These are phyloP conservation scores for Equus quagga DNA, from an alignment of 2,113 vertebrate species.

Conservation along the genomic window DNA sequence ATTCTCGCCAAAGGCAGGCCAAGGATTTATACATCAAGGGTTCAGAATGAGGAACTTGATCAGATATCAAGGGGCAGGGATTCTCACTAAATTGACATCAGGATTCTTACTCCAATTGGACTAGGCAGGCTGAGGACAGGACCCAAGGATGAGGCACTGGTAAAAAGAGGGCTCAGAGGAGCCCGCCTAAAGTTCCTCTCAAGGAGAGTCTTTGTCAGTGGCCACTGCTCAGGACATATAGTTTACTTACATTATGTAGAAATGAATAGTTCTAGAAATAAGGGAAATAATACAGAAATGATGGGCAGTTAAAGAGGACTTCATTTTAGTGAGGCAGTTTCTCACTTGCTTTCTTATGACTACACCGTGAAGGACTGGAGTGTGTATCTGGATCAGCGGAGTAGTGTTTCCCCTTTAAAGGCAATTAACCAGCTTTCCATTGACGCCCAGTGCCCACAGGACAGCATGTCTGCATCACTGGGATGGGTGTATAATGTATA, in stretches of 20 bases:
- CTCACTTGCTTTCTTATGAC: not conserved
- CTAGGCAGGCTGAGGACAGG: not conserved
- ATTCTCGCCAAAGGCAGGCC: not conserved
- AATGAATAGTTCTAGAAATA: slow-evolving; percentile 18
- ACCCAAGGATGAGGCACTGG: not conserved
- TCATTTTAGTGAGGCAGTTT: not conserved
- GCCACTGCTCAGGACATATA: not conserved
- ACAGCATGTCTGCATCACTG: not conserved
- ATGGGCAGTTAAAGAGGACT: not conserved
- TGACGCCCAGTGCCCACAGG: not conserved
- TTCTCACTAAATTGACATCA: not conserved
- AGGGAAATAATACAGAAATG: not conserved
- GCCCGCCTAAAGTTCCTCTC: not conserved
- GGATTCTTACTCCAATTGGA: not conserved
- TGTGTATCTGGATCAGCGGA: not conserved
- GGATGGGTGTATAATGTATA: fast-evolving
- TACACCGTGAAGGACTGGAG: fast-evolving
- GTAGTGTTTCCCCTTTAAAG: not conserved
- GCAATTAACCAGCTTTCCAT: not conserved
- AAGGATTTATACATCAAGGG: not conserved
- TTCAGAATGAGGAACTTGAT: not conserved
- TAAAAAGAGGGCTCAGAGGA: not conserved
- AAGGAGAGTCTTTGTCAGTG: not conserved
- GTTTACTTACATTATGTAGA: not conserved
- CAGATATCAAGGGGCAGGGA: not conserved